Conservation (phyloP, 1,140 invertebrate species). For the Pentalonia nigronervosa region DNA sequence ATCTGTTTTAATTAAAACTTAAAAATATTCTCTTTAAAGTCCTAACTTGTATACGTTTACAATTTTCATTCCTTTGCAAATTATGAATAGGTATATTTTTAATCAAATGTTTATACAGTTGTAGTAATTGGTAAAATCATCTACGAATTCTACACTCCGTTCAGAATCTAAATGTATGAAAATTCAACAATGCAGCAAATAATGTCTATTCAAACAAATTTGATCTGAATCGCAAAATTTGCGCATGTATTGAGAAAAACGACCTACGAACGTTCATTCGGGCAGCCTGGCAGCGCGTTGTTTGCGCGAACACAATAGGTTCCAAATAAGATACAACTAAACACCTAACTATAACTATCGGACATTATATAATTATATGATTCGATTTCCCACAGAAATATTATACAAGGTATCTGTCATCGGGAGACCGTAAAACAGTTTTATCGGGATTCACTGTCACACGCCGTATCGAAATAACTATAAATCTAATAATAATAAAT, state of each 20-base stretch:
- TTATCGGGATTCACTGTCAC: constrained; percentile 13
- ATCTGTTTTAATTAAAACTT: too few relatives aligned
- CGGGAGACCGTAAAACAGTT: constrained; percentile 1
- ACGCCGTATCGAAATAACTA: neutral
- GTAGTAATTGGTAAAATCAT: neutral
- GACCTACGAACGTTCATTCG: neutral
- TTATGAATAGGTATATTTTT: neutral
- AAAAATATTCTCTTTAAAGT: too few relatives aligned
- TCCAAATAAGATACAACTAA: neutral
- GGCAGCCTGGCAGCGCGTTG: neutral
- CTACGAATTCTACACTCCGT: neutral
- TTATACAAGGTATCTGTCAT: neutral
- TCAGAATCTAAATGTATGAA: neutral
- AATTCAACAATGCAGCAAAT: neutral
- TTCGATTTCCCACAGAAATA: constrained; percentile 15
- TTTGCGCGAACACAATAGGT: neutral
- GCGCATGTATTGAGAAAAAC: neutral
- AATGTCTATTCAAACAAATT: neutral
- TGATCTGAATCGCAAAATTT: neutral
- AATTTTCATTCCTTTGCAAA: neutral
- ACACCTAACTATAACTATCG: neutral
- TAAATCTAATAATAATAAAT: too few relatives aligned
- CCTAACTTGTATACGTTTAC: too few relatives aligned
- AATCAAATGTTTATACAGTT: neutral
- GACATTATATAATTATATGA: neutral